Percentiles rank a stretch among this genome's conserved stretches.
These are phyloP conservation scores for Ptilonorhynchus violaceus DNA, from an alignment of 2,113 vertebrate species.

Conservation along the genomic window DNA sequence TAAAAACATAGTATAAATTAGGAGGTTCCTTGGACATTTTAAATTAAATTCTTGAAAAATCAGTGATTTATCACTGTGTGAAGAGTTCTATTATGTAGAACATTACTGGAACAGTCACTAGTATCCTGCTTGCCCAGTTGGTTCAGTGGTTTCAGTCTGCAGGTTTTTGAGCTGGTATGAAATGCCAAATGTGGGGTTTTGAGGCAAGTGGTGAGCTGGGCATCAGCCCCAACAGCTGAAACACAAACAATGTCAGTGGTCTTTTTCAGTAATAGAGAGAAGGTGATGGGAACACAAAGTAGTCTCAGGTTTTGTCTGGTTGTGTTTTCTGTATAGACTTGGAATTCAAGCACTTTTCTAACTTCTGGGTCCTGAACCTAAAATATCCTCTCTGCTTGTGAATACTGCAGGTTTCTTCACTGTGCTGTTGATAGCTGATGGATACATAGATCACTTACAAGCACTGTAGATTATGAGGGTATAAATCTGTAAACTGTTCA, in stretches of 20 bases:
- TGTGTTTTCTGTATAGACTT: not conserved
- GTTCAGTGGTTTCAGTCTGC: not conserved
- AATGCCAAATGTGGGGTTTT: not conserved
- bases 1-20: not conserved
- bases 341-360: not conserved
- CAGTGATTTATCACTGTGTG: not conserved
- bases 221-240: not conserved
- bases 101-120: not conserved
- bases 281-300: not conserved
- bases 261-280: not conserved
- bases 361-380: not conserved
- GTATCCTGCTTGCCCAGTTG: not conserved
- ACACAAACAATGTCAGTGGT: not conserved
- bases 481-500: not conserved
- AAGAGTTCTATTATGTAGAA: not conserved
- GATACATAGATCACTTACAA: not conserved
- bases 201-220: not conserved
- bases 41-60: not conserved
- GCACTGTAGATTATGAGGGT: not conserved
- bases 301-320: not conserved
- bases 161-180: not conserved
- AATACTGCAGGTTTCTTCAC: not conserved
- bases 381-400: not conserved
- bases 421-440: not conserved
- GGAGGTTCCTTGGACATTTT: not conserved